These are phyloP conservation scores for Nasonia longicornis DNA, from an alignment of 1,140 invertebrate genomes.

Conservation along the genomic window DNA sequence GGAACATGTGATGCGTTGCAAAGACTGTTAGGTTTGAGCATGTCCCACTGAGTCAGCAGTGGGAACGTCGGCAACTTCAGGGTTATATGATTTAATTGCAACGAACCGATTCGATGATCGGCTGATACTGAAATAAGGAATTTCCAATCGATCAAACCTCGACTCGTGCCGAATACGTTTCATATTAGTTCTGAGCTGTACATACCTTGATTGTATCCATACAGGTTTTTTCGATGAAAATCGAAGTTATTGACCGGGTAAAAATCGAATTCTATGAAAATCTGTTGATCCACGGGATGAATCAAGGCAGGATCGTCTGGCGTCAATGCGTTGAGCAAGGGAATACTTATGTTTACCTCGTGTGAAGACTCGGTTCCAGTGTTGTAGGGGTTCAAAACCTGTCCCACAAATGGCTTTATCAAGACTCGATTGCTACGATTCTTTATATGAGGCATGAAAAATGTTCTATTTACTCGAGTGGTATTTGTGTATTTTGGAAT, in stretches of 20 bases:
- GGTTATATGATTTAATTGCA: slow-evolving; percentile 50
- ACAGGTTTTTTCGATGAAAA: slow-evolving; percentile 78
- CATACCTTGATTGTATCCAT: slow-evolving; percentile 54
- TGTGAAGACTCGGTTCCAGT: neutral
- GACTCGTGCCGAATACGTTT: too few species aligned
- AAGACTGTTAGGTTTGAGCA: slow-evolving; percentile 4
- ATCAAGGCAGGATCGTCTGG: neutral
- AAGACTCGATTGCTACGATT: too few species aligned
- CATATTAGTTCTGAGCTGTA: neutral
- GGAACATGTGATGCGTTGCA: neutral
- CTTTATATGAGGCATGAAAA: neutral
- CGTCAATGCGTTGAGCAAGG: neutral
- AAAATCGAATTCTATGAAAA: slow-evolving; percentile 87
- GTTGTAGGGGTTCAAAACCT: slow-evolving; percentile 17
- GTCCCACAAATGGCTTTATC: too few species aligned
- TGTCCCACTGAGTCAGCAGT: slow-evolving; percentile 47
- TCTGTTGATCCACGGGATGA: slow-evolving; percentile 75
- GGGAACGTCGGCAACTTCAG: slow-evolving; percentile 49
- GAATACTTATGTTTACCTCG: neutral
- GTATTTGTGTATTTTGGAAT: neutral
- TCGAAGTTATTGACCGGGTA: slow-evolving; percentile 83
- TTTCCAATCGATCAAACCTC: too few species aligned
- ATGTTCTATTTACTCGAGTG: neutral
- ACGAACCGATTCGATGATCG: neutral
- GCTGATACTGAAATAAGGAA: neutral